Evolutionary conservation across 2,113 vertebrate species (phyloP).

Genomic region (Solea solea): DNA sequence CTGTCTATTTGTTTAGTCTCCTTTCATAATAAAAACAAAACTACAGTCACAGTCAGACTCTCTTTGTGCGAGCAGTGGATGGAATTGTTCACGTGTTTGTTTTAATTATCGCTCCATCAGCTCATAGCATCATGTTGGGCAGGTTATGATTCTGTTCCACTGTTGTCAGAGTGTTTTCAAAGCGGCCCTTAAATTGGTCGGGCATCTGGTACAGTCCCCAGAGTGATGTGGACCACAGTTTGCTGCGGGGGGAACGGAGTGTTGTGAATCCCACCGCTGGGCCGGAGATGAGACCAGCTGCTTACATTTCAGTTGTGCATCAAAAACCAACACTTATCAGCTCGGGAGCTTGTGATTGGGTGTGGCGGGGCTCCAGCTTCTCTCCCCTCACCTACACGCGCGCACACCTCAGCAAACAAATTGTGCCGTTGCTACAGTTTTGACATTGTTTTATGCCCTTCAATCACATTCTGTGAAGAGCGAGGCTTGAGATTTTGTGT

Average conservation of each 20-base stretch:
- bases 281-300: slow-evolving; percentile 50
- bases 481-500: slow-evolving; percentile 15
- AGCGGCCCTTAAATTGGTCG: slow-evolving; percentile 46
- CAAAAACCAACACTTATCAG: slow-evolving; percentile 39
- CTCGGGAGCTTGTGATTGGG: slow-evolving; percentile 47
- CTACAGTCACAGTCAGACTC: neutral
- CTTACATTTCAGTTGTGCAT: slow-evolving; percentile 41
- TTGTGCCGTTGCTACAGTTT: slow-evolving; percentile 16
- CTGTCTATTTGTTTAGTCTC: too few species aligned
- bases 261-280: slow-evolving; percentile 29
- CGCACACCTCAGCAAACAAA: neutral
- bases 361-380: slow-evolving; percentile 37
- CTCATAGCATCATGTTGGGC: slow-evolving; percentile 18
- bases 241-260: slow-evolving; percentile 27
- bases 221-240: slow-evolving; percentile 40
- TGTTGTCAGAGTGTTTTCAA: slow-evolving; percentile 33
- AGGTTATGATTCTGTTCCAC: slow-evolving; percentile 40
- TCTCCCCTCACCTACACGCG: neutral
- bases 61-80: slow-evolving; percentile 22
- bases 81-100: neutral
- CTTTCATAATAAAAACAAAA: too few species aligned
- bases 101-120: slow-evolving; percentile 43
- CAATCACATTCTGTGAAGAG: slow-evolving; percentile 4
- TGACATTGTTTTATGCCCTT: neutral
- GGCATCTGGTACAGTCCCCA: slow-evolving; percentile 58